Evolutionary conservation across 1,140 invertebrate species (phyloP).

Genomic region (Zaprionus davidi): DNA sequence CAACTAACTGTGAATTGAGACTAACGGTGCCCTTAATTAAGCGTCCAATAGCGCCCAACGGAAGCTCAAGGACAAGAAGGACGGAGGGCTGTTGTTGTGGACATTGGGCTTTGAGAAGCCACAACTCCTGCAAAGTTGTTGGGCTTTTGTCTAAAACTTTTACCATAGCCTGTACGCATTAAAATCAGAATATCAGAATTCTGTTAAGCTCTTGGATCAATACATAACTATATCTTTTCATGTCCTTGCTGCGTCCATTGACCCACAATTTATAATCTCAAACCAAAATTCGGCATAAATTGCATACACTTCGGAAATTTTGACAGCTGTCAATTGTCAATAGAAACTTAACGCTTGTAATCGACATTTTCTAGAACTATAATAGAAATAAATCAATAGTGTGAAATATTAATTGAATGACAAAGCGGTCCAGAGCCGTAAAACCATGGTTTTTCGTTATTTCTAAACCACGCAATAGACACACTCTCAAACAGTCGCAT

Average conservation of each 20-base stretch:
- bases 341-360: conserved; percentile 31
- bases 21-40: conserved; percentile 74
- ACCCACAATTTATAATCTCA: conserved; percentile 7
- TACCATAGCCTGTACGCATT: too few species aligned
- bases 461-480: background rate
- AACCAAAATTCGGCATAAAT: conserved; percentile 49
- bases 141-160: conserved; percentile 51
- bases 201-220: conserved; percentile 60
- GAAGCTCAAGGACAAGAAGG: conserved; percentile 44
- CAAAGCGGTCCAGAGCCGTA: background rate
- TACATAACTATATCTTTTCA: conserved; percentile 65
- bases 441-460: background rate
- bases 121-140: background rate
- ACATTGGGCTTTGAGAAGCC: conserved; percentile 44
- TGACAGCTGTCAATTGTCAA: conserved; percentile 66
- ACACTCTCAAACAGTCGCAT: background rate
- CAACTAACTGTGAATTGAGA: conserved; percentile 44
- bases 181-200: conserved; percentile 59
- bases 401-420: conserved; percentile 74
- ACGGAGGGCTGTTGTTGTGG: conserved; percentile 4
- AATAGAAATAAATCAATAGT: conserved; percentile 65
- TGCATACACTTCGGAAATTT: conserved; percentile 61
- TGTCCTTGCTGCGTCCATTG: conserved; percentile 66
- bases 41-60: conserved; percentile 60
- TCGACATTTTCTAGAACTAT: conserved; percentile 41